Evolutionary conservation across 2,888 invertebrate species (phyloP), one percentile per base, ranked within the genome.

Genomic region (Yponomeuta plumbellus): DNA sequence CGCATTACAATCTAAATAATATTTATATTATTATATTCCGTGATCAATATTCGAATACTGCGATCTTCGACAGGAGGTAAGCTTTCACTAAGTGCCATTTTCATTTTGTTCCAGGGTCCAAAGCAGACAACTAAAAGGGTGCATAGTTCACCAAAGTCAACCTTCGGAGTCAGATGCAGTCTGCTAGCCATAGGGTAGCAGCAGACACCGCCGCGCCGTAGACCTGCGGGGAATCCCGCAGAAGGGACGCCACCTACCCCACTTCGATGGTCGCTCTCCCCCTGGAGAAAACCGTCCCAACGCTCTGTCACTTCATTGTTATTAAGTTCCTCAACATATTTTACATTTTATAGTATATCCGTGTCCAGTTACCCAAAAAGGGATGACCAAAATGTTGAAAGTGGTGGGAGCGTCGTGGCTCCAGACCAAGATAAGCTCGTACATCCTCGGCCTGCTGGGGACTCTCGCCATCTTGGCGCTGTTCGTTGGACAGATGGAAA

Each of bases 321-420:
- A 91, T 92, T 87, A 92, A 92, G 81, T 87, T 88, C 75, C 86
- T 92, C 23, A 88, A 90, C 72, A 89, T 91, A 68, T 91, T 91
- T 75, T 89, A 88, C 70, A 92, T 92, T 73, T 90, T 86, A 88
- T 91, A 92, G 84, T 79, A 56, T 67, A 69, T 64, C 13, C 34
- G 61, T 57, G 44, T 66, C 23, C 34, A 26, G 22, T 52, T 61
- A 58, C 59, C 44, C 34, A 77, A 79, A 17, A 52, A 52, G 17
- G 44, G 44, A 90, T 89, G 90, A 85, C 79, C 75, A 92, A 93
- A 81, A 95, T 95, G 92, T 86, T 95, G 82, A 95, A 95, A 92
- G 95, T 95, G 70, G 95, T 95, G 69, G 95, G 95, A 74, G 95
- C 95, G 79, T 95, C 95, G 67, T 95, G 95, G 95, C 92, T 94